Evolutionary conservation across 2,113 vertebrate species (phyloP).

Genomic region (Spermophilus dauricus): DNA sequence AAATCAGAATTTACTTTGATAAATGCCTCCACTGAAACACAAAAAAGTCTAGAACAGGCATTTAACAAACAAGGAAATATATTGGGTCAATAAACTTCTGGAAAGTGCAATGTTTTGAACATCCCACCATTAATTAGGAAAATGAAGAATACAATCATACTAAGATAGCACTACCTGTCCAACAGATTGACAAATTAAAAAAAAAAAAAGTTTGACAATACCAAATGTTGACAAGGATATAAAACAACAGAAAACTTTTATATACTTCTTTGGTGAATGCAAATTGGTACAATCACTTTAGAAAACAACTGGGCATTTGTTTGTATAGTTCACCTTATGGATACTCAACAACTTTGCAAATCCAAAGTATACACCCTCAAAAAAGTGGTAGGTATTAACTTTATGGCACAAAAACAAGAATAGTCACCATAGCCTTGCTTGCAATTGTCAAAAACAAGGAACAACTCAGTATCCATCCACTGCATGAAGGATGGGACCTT

Average conservation of each 20-base stretch:
- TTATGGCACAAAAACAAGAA: background rate
- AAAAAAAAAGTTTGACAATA: background rate
- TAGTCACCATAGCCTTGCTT: background rate
- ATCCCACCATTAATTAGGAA: slow-evolving; percentile 36
- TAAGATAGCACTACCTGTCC: background rate
- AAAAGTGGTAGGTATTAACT: background rate
- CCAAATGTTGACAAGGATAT: background rate
- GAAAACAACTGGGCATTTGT: background rate
- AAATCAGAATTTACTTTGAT: slow-evolving; percentile 77
- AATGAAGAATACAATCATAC: slow-evolving; percentile 1
- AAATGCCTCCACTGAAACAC: slow-evolving; percentile 50
- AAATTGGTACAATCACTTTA: background rate
- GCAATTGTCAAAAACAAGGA: background rate
- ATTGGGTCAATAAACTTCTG: slow-evolving; percentile 29
- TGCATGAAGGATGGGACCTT: background rate
- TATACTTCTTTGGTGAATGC: background rate
- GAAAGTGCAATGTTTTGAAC: slow-evolving; percentile 45
- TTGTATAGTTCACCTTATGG: background rate
- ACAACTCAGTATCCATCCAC: background rate
- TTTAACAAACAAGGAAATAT: slow-evolving; percentile 67
- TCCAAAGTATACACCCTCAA: no score
- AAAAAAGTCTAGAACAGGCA: slow-evolving; percentile 36
- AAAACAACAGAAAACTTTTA: background rate
- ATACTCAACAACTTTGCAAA: background rate
- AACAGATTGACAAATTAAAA: background rate